phyloP scores from a whole-genome alignment of 2,113 vertebrate species.

The Microtus montanus region DNA sequence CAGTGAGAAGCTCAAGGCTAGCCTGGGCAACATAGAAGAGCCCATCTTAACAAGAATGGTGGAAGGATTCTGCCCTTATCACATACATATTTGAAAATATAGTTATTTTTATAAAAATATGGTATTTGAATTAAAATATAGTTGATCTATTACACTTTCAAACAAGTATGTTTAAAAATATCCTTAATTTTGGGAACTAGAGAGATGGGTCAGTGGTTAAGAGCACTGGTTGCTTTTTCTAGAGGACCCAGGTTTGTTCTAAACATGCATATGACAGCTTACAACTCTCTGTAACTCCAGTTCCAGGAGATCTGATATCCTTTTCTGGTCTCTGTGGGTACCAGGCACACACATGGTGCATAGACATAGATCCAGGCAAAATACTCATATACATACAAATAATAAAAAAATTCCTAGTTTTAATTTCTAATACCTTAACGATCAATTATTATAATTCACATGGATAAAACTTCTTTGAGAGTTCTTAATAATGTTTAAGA shows the following conservation, averaged over 20 bases:
- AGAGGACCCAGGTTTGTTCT: neutral
- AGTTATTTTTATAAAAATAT: conserved; percentile 34
- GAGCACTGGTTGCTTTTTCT: neutral
- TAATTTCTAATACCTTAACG: conserved; percentile 33
- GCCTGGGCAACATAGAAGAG: no score
- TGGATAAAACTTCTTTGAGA: neutral
- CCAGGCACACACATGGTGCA: neutral
- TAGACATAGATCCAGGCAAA: neutral
- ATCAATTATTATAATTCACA: neutral
- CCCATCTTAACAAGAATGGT: neutral
- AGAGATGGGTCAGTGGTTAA: neutral
- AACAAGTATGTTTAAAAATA: neutral
- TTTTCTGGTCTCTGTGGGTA: neutral
- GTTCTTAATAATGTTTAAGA: neutral
- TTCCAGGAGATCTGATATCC: neutral
- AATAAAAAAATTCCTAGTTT: neutral
- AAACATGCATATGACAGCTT: neutral
- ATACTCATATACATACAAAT: neutral
- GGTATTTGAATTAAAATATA: conserved; percentile 4
- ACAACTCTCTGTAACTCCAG: neutral
- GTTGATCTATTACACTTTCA: conserved; percentile 31
- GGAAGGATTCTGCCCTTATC: neutral
- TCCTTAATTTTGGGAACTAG: neutral
- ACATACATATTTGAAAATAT: conserved; percentile 26
- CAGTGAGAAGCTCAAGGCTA: neutral